A percentile compares a stretch with the other conserved stretches of the same genome.
These are phyloP conservation scores for Desmophyllum pertusum DNA, from an alignment of 92 coral and sea anemone species.

Conservation along the genomic window DNA sequence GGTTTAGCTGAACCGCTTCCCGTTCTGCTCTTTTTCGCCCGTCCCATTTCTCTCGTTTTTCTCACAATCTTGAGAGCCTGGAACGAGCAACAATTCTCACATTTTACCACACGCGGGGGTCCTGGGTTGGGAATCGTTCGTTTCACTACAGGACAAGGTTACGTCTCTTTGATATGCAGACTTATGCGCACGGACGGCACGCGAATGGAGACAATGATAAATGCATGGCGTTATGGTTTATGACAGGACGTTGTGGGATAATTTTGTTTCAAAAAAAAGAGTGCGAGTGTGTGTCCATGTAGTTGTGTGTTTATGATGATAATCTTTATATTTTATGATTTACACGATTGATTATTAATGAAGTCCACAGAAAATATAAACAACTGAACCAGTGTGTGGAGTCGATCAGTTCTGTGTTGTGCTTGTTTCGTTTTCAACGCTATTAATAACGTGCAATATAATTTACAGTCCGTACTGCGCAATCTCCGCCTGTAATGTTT, in stretches of 20 bases:
- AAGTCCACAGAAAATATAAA: constrained; percentile 12
- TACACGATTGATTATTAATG: background rate
- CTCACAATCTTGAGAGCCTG: background rate
- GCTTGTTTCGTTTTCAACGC: background rate
- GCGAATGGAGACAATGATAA: too few species aligned
- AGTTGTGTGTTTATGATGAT: background rate
- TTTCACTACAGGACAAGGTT: background rate
- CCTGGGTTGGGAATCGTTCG: background rate
- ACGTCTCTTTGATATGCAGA: background rate
- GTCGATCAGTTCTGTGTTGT: background rate
- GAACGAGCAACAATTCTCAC: background rate
- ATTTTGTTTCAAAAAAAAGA: background rate
- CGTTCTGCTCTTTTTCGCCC: background rate
- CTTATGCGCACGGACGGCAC: background rate
- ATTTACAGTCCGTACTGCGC: too few species aligned
- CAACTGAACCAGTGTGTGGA: background rate
- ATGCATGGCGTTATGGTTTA: background rate
- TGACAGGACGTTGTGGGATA: background rate
- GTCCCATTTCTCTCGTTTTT: background rate
- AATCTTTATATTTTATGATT: background rate
- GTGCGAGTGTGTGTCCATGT: background rate
- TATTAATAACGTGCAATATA: too few species aligned
- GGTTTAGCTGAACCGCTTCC: background rate
- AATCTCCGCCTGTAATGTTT: too few species aligned
- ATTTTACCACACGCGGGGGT: background rate